phyloP scores from a whole-genome alignment of 2,888 invertebrate genomes.

The Dynastes grantii region DNA sequence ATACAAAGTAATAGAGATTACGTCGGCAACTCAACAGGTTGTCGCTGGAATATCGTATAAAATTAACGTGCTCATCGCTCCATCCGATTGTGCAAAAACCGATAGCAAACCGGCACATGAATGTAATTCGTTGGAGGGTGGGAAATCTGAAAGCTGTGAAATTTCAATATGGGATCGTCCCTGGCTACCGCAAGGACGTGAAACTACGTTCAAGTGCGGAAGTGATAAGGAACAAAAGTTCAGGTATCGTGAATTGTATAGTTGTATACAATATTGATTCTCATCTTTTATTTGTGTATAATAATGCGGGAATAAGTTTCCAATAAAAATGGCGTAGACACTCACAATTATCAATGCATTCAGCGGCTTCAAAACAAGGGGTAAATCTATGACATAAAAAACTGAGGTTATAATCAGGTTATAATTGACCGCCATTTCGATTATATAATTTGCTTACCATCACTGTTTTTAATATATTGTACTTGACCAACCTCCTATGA shows the following conservation, averaged over 20 bases:
- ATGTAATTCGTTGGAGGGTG: constrained; percentile 60
- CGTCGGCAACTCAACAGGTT: constrained; percentile 71
- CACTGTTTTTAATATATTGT: too few relatives aligned
- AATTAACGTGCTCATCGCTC: constrained; percentile 75
- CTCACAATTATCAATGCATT: too few relatives aligned
- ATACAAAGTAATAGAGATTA: constrained; percentile 67
- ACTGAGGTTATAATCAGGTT: too few relatives aligned
- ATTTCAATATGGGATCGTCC: constrained; percentile 75
- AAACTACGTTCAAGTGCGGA: constrained; percentile 68
- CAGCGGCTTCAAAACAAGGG: too few relatives aligned
- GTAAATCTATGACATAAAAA: too few relatives aligned
- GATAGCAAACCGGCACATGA: constrained; percentile 60
- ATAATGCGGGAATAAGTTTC: too few relatives aligned
- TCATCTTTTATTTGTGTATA: too few relatives aligned
- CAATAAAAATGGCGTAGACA: too few relatives aligned
- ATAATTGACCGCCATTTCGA: too few relatives aligned
- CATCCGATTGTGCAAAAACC: constrained; percentile 71
- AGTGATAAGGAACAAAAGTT: constrained; percentile 47
- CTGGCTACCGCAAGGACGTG: constrained; percentile 72
- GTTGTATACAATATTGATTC: too few relatives aligned
- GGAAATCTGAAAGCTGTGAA: constrained; percentile 68
- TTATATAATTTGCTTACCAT: too few relatives aligned
- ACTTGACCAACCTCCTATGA: too few relatives aligned
- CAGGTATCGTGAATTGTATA: constrained; percentile 11
- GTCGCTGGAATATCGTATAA: constrained; percentile 74